These are phyloP conservation scores for Megalurothrips usitatus DNA, from an alignment of 2,888 invertebrate species.

Conservation along the genomic window DNA sequence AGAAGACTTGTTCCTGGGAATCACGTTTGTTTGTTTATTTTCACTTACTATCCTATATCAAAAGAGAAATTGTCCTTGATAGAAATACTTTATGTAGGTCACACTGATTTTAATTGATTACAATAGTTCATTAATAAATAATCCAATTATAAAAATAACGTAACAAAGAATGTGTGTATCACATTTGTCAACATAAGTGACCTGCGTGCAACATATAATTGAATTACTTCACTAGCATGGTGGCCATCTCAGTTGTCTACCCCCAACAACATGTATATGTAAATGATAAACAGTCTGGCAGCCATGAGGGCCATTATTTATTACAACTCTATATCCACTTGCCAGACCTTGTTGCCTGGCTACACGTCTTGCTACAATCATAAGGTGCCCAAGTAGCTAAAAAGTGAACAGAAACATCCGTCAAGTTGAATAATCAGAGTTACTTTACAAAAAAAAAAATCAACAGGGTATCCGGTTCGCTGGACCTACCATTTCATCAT, in stretches of 20 bases:
- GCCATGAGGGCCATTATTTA: constrained; percentile 89
- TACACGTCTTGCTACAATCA: constrained; percentile 75
- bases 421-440: constrained; percentile 14
- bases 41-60: too few species aligned
- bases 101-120: neutral
- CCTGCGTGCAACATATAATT: neutral
- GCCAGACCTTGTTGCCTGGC: constrained; percentile 69
- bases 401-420: constrained; percentile 33
- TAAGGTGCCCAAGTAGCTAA: constrained; percentile 66
- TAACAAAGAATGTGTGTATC: neutral
- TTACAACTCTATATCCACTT: constrained; percentile 81
- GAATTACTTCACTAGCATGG: constrained; percentile 65
- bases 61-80: too few species aligned
- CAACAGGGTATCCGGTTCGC: neutral
- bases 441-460: neutral
- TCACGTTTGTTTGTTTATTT: constrained; percentile 29
- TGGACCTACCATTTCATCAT: constrained; percentile 59
- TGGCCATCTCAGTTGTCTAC: constrained; percentile 91
- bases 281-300: constrained; percentile 93
- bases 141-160: neutral
- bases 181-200: neutral
- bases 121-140: neutral
- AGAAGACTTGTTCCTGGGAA: constrained; percentile 39
- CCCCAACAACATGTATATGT: constrained; percentile 90
- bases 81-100: too few species aligned